phyloP scores from a whole-genome alignment of 2,113 vertebrate genomes.

The Sander lucioperca region DNA sequence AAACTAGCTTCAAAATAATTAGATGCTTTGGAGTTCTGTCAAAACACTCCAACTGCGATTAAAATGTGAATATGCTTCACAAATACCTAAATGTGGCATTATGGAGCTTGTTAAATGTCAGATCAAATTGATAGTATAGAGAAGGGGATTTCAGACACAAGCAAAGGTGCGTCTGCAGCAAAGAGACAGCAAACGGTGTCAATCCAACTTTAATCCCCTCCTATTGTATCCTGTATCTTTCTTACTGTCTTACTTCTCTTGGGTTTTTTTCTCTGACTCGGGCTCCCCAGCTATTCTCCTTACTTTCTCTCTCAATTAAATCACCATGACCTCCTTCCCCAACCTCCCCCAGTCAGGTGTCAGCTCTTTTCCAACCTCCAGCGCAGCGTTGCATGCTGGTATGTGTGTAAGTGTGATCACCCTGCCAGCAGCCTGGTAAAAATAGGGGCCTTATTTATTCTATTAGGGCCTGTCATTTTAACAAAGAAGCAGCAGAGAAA shows the following conservation, averaged over 20 bases:
- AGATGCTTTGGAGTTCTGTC: slow-evolving; percentile 50
- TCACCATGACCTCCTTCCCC: slow-evolving; percentile 49
- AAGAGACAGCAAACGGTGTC: slow-evolving; percentile 7
- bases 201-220: neutral
- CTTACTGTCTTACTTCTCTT: neutral
- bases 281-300: neutral
- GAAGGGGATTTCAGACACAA: neutral
- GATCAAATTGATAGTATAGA: slow-evolving; percentile 1
- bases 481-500: slow-evolving; percentile 47
- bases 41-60: slow-evolving; percentile 51
- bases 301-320: slow-evolving; percentile 54
- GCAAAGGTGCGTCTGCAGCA: slow-evolving; percentile 5
- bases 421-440: slow-evolving; percentile 65
- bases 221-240: slow-evolving; percentile 5
- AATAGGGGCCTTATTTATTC: slow-evolving; percentile 75
- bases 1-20: slow-evolving; percentile 55
- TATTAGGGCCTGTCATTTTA: slow-evolving; percentile 68
- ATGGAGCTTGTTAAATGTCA: slow-evolving; percentile 62
- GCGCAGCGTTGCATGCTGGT: neutral
- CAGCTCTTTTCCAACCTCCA: slow-evolving; percentile 42
- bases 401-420: slow-evolving; percentile 53
- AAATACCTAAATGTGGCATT: slow-evolving; percentile 53
- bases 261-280: neutral
- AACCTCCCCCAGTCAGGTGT: slow-evolving; percentile 47
- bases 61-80: slow-evolving; percentile 43